Conservation (phyloP, 2,113 vertebrate species). For the Pipa parva region DNA sequence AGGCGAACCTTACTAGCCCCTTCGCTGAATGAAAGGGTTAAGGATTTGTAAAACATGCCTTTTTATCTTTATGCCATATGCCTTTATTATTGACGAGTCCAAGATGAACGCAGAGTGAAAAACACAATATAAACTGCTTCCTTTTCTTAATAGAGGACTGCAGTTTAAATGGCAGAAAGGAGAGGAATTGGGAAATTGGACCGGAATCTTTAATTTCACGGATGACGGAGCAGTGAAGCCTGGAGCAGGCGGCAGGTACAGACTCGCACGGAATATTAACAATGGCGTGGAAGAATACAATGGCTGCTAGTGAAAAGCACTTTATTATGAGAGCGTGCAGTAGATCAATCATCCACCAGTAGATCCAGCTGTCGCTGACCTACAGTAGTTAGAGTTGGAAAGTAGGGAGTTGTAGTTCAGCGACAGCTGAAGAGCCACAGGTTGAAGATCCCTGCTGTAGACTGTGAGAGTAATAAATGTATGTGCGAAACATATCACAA, state of each 20-base stretch:
- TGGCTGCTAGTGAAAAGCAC: background rate
- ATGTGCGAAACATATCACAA: too few species aligned
- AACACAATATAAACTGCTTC: slow-evolving; percentile 81
- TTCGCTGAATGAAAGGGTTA: too few species aligned
- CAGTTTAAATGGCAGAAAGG: slow-evolving; percentile 97
- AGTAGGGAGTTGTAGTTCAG: too few species aligned
- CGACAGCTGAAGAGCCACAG: too few species aligned
- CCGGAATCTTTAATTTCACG: slow-evolving; percentile 90
- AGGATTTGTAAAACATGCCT: too few species aligned
- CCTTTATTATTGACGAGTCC: background rate
- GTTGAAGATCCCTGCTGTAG: too few species aligned
- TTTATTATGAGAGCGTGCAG: background rate
- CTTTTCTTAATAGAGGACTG: slow-evolving; percentile 95
- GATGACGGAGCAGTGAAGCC: slow-evolving; percentile 88
- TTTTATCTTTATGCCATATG: too few species aligned
- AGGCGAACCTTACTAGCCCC: too few species aligned
- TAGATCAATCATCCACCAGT: too few species aligned
- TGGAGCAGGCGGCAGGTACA: slow-evolving; percentile 93
- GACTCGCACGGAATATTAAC: slow-evolving; percentile 57
- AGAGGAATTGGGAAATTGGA: slow-evolving; percentile 96
- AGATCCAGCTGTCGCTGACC: too few species aligned
- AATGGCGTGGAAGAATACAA: slow-evolving; percentile 48
- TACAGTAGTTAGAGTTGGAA: too few species aligned
- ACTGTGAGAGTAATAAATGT: too few species aligned
- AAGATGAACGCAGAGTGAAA: slow-evolving; percentile 11